Conservation (phyloP, 2,797 vertebrate genomes). For the Hephaestus fuliginosus region DNA sequence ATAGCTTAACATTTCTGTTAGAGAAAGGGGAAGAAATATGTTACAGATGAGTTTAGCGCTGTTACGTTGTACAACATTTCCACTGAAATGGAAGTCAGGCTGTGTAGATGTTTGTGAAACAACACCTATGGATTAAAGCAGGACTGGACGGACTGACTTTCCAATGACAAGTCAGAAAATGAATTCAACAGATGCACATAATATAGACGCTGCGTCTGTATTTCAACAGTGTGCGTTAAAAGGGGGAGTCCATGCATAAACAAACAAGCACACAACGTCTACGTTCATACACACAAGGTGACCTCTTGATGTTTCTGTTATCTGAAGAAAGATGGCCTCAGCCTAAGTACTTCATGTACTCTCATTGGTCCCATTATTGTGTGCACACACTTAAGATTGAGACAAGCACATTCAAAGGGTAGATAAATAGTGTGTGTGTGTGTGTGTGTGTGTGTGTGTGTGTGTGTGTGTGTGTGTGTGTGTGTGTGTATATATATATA, state of each 20-base stretch:
- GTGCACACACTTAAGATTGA: neutral
- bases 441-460: no score
- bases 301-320: slow-evolving; percentile 9
- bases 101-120: neutral
- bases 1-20: slow-evolving; percentile 6
- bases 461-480: no score
- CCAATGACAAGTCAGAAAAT: neutral
- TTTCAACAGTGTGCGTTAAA: neutral
- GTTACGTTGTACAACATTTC: neutral
- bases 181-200: neutral
- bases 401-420: neutral
- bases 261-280: neutral
- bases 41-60: neutral
- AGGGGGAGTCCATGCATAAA: neutral
- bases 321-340: neutral
- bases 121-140: neutral
- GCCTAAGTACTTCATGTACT: neutral
- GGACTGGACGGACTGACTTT: neutral
- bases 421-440: no score
- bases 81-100: neutral
- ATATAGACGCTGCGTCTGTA: neutral
- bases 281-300: slow-evolving; percentile 18
- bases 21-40: neutral
- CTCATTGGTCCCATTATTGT: neutral
- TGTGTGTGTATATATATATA: neutral